Evolutionary conservation across 2,888 invertebrate genomes (phyloP).

Genomic region (Reticulitermes lucifugus): DNA sequence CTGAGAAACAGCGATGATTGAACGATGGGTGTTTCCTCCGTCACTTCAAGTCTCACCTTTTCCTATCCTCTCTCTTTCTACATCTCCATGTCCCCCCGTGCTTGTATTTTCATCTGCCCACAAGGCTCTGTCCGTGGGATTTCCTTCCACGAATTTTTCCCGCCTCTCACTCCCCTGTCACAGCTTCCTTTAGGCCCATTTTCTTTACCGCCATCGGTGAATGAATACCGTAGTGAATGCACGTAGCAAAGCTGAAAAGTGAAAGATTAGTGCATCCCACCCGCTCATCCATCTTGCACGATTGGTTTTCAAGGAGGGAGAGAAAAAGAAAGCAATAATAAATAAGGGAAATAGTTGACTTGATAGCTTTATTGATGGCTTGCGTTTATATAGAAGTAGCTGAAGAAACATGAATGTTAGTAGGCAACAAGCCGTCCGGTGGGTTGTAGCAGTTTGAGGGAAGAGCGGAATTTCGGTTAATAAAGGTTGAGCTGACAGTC

Average conservation of each 20-base stretch:
- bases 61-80: background rate
- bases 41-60: background rate
- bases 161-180: too few species aligned
- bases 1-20: background rate
- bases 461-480: slow-evolving; percentile 1
- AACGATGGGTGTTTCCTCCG: background rate
- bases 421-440: background rate
- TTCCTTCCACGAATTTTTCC: too few species aligned
- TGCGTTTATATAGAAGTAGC: slow-evolving; percentile 8
- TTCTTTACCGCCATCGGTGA: too few species aligned
- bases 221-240: too few species aligned
- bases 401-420: background rate
- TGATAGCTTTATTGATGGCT: slow-evolving; percentile 36
- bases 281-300: slow-evolving; percentile 18
- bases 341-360: slow-evolving; percentile 32
- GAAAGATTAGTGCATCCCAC: slow-evolving; percentile 15
- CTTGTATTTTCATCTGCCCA: too few species aligned
- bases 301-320: background rate
- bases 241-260: slow-evolving; percentile 2
- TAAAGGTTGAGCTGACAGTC: background rate
- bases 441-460: background rate
- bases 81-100: background rate
- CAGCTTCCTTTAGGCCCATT: too few species aligned
- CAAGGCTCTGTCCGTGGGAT: too few species aligned
- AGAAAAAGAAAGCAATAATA: slow-evolving; percentile 17